Conservation (phyloP, 1,140 invertebrate species). For the Penaeus japonicus region DNA sequence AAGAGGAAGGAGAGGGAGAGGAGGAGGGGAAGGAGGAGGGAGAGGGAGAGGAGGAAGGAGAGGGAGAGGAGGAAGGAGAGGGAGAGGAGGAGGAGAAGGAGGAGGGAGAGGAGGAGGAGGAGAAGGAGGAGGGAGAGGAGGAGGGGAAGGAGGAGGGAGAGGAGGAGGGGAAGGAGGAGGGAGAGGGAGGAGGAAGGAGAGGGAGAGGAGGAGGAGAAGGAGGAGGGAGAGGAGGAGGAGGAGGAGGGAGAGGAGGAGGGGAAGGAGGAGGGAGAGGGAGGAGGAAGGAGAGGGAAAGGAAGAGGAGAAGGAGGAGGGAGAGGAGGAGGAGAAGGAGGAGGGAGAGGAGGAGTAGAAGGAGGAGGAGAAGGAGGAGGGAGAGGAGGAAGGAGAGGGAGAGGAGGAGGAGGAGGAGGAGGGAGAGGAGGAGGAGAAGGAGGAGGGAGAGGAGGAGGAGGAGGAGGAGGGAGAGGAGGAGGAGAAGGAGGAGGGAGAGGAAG, state of each 20-base stretch:
- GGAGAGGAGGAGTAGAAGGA: not conserved
- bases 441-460: not conserved
- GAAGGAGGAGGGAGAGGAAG: not conserved
- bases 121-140: not conserved
- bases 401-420: not conserved
- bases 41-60: not conserved
- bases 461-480: not conserved
- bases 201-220: not conserved
- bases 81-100: not conserved
- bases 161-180: not conserved
- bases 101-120: not conserved
- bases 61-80: not conserved
- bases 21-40: not conserved
- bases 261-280: not conserved
- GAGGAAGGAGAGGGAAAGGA: not conserved
- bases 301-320: not conserved
- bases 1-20: not conserved
- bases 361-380: not conserved
- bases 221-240: not conserved
- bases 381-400: not conserved
- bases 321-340: not conserved
- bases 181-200: not conserved
- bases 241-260: not conserved
- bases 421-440: not conserved
- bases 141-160: not conserved